phyloP scores from a whole-genome alignment of 1,140 invertebrate species.

The Leguminivora glycinivorella region DNA sequence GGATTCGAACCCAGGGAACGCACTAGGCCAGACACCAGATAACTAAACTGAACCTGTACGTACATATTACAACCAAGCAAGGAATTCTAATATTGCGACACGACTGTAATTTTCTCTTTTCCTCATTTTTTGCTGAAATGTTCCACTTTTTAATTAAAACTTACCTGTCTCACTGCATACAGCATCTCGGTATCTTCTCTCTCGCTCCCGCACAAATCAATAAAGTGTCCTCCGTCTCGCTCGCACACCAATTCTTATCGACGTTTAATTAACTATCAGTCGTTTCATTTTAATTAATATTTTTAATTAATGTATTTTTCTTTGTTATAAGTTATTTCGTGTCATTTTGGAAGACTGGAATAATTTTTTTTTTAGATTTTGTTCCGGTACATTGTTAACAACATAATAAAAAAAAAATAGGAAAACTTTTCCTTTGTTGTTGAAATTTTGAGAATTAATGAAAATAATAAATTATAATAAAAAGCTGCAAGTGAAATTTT shows the following conservation, averaged over 20 bases:
- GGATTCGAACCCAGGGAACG: too few species aligned
- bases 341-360: constrained; percentile 22
- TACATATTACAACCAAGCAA: too few species aligned
- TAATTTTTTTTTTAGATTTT: neutral
- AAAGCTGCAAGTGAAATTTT: too few species aligned
- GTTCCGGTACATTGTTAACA: neutral
- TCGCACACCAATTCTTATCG: constrained; percentile 24
- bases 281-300: constrained; percentile 32
- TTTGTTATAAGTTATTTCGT: constrained; percentile 36
- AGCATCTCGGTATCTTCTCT: constrained; percentile 54
- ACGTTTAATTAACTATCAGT: constrained; percentile 43
- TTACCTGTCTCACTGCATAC: constrained; percentile 75
- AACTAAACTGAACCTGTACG: too few species aligned
- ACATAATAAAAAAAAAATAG: neutral
- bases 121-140: neutral
- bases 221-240: constrained; percentile 27
- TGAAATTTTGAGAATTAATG: too few species aligned
- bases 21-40: too few species aligned
- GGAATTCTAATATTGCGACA: too few species aligned
- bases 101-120: neutral
- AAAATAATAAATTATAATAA: too few species aligned
- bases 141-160: constrained; percentile 32
- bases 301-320: constrained; percentile 30
- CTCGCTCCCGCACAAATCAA: constrained; percentile 33
- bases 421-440: too few species aligned